A percentile compares a stretch with the other conserved stretches of the same genome.
phyloP scores from a whole-genome alignment of 1,140 invertebrate genomes.

The Trissolcus basalis region DNA sequence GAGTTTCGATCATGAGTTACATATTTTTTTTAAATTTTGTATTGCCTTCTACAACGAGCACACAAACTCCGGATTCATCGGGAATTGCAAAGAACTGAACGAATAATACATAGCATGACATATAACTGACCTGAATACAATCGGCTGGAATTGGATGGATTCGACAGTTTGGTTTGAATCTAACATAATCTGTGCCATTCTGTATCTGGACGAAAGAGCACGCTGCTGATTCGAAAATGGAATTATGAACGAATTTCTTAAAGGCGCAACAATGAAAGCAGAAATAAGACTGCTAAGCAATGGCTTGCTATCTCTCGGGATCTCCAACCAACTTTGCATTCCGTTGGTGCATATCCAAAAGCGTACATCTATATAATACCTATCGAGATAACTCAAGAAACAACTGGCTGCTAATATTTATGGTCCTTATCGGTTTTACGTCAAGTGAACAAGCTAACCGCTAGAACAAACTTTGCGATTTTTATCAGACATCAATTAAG shows the following conservation, averaged over 20 bases:
- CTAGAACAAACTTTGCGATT: slow-evolving; percentile 1
- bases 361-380: too few relatives aligned
- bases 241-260: slow-evolving; percentile 27
- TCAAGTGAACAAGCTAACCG: too few relatives aligned
- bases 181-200: slow-evolving; percentile 32
- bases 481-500: slow-evolving; percentile 12
- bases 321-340: slow-evolving; percentile 11
- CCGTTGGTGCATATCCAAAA: slow-evolving; percentile 3
- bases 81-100: too few relatives aligned
- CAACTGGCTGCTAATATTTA: slow-evolving; percentile 13
- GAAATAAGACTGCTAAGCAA: slow-evolving; percentile 34
- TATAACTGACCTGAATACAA: slow-evolving; percentile 16
- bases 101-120: slow-evolving; percentile 1
- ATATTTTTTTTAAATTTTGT: too few relatives aligned
- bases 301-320: slow-evolving; percentile 30
- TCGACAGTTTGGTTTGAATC: slow-evolving; percentile 15
- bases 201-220: slow-evolving; percentile 15
- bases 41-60: too few relatives aligned
- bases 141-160: slow-evolving; percentile 24
- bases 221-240: slow-evolving; percentile 33
- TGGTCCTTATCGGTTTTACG: slow-evolving; percentile 2
- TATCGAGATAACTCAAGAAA: neutral
- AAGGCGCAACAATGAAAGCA: slow-evolving; percentile 17
- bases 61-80: too few relatives aligned
- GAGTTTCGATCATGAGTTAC: too few relatives aligned